Base-by-base conservation (phyloP, 2,888 invertebrate species). In the Aphodius granarius region DNA sequence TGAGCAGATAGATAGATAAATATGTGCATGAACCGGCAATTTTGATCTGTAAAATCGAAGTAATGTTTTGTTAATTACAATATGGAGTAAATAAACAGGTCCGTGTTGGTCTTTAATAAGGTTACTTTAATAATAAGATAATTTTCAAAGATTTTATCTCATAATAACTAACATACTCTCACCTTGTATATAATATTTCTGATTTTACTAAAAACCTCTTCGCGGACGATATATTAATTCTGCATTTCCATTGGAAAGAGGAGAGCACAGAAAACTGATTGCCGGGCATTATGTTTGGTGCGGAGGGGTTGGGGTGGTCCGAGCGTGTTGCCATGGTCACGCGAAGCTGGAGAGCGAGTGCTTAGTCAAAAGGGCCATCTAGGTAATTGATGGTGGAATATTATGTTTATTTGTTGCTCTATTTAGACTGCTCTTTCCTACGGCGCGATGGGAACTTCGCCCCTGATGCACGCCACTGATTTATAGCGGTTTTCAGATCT, bases 321-420 rank as follows among this genome's bases (percentile, higher is more conserved):
- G 43, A 2, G 13, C 43, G 1, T 21, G 68, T 68, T 68, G 16
- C 68, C 20, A 68, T n/a, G 68, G 68, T 68, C 20, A 68, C 68
- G 21, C 22, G 20, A 21, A n/a, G 65, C 20, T 15, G 68, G 68
- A 22, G 20, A 22, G 22, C 68, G 20, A 20, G 22, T 4, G 21
- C 20, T 65, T 19, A 65, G 65, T 65, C 65, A 20, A 20, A 68
- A 68, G 68, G n/a, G 21, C 22, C 68, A 68, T 68, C 68, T n/a
- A 21, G 13, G 22, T 68, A 68, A 68, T 68, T 20, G 68, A 68
- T 68, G 68, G 22, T n/a, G 9, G 68, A 68, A 68, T 68, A 68
- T 68, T 68, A 68, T 68, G 68, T 68, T 68, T 68, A 68, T 68
- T 68, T 68, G 68, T 68, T 68, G 68, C 21, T 68, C 68, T 68